Base-by-base conservation (phyloP, 2,888 invertebrate genomes). In the Lasioglossum oenotherae region DNA sequence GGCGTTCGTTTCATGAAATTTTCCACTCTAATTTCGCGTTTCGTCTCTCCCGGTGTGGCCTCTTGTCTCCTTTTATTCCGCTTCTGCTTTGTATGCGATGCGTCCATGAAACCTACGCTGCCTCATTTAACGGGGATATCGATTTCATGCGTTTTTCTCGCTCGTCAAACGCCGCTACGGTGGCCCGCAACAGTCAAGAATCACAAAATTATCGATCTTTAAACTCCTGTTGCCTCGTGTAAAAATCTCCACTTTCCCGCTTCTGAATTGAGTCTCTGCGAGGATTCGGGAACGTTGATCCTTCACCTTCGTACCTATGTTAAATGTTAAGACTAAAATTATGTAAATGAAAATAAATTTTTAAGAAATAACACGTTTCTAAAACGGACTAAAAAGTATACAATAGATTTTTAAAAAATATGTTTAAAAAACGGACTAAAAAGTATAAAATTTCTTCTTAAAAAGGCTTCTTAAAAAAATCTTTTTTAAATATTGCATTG, bases 11-110 rank as follows among this genome's bases (percentile, higher is more conserved):
- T 41, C 71, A 31, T 74, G 73, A 74, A 71, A 71, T 41, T 71
- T 71, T 71, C 71, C 41, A 41, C 71, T 71, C 41, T 71, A 71
- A 71, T 71, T 71, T 71, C 41, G n/a, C 41, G 71, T 71, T 71
- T 71, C 71, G 41, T 41, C 23, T 41, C n/a, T 71, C 71, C n/a
- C n/a, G 5, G 41, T 38, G 35, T 23, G 31, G 8, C 57, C 67
- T 35, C 67, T 19, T 35, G 23, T 71, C 41, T 71, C 71, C 41
- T 41, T 71, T 71, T 41, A 41, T 71, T 41, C n/a, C 10, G 38
- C 23, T 19, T 5, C 38, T n/a, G 41, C 69, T 41, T 71, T 38
- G 41, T 41, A 38, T 71, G 71, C 71, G 38, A 41, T 14, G 41
- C 71, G 41, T 23, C 71, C 14, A 16, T 71, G 71, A 38, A n/a